Evolutionary conservation across 2,797 vertebrate genomes (phyloP).

Genomic region (Pseudopleuronectes americanus): DNA sequence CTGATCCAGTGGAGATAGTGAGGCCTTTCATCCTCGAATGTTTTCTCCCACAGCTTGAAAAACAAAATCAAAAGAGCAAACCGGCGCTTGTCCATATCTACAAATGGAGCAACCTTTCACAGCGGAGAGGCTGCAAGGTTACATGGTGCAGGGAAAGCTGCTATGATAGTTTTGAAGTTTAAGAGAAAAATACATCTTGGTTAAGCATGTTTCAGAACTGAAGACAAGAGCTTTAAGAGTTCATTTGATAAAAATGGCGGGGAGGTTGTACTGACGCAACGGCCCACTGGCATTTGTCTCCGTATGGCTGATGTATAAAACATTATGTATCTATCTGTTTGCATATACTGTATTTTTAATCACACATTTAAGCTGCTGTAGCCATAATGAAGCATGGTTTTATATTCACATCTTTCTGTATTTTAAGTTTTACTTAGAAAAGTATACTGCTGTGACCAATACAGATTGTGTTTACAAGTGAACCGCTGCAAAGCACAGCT

Average conservation of each 20-base stretch:
- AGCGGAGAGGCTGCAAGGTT: slow-evolving; percentile 9
- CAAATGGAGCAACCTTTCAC: slow-evolving; percentile 11
- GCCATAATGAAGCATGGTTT: too few relatives aligned
- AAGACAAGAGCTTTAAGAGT: too few relatives aligned
- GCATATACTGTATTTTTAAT: background rate
- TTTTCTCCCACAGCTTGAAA: slow-evolving; percentile 52
- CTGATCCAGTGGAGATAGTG: slow-evolving; percentile 71
- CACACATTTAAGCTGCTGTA: too few relatives aligned
- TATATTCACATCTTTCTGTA: too few relatives aligned
- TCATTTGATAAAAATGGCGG: too few relatives aligned
- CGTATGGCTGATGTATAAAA: too few relatives aligned
- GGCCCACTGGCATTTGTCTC: too few relatives aligned
- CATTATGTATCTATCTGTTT: too few relatives aligned
- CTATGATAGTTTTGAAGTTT: background rate
- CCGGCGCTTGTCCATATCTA: slow-evolving; percentile 31
- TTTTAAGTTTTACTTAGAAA: background rate
- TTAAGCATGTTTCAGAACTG: background rate
- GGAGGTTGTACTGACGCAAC: too few relatives aligned
- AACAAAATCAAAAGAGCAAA: slow-evolving; percentile 48
- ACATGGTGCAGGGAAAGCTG: background rate
- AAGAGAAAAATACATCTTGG: background rate
- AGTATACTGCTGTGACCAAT: background rate
- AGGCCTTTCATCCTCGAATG: slow-evolving; percentile 66
- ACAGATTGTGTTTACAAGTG: background rate
- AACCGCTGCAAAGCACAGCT: background rate